Evolutionary conservation across 1,140 invertebrate genomes (phyloP).

Genomic region (Monomorium pharaonis): DNA sequence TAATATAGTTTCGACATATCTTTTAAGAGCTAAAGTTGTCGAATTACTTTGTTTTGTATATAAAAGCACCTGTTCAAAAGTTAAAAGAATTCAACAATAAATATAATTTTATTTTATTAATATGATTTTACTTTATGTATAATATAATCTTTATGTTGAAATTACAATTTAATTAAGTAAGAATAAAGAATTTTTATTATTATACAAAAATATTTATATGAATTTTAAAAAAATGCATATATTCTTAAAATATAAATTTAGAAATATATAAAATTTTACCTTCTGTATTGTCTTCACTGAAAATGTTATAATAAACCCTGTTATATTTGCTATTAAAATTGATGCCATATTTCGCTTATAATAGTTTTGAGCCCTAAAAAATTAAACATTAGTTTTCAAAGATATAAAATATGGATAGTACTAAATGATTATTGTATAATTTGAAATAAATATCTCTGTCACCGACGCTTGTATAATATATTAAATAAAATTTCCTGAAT

Average conservation of each 20-base stretch:
- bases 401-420: not conserved
- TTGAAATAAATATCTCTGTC: not conserved
- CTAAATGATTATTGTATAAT: not conserved
- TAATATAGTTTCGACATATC: constrained; percentile 88
- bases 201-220: not conserved
- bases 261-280: constrained; percentile 52
- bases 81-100: not conserved
- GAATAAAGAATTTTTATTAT: not conserved
- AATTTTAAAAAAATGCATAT: not conserved
- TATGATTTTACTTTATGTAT: not conserved
- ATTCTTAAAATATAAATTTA: not conserved
- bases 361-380: constrained; percentile 88
- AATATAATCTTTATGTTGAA: not conserved
- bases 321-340: constrained; percentile 85
- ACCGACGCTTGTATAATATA: too few species aligned
- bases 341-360: constrained; percentile 87
- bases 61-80: constrained; percentile 84
- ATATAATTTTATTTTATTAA: not conserved
- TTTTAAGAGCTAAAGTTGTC: constrained; percentile 87
- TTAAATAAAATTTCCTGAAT: too few species aligned
- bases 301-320: constrained; percentile 88
- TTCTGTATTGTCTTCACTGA: constrained; percentile 87
- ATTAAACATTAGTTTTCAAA: not conserved
- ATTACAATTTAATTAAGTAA: not conserved
- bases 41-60: constrained; percentile 87